Evolutionary conservation across 2,113 vertebrate species (phyloP).

Genomic region (Verasper variegatus): DNA sequence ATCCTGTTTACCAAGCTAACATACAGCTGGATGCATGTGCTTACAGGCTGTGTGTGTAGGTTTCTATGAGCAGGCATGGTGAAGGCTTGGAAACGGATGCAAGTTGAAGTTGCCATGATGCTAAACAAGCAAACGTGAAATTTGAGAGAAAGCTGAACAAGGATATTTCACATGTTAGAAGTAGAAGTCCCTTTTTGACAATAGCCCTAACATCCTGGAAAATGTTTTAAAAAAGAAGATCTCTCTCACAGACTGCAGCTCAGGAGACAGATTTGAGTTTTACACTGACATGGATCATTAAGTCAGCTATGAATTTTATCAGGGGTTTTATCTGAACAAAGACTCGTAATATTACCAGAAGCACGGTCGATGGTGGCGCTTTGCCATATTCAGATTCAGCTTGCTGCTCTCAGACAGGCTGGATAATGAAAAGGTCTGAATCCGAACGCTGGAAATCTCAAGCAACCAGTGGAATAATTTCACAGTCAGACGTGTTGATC

Average conservation of each 20-base stretch:
- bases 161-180: background rate
- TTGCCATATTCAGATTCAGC: background rate
- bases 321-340: background rate
- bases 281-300: background rate
- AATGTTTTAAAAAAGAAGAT: background rate
- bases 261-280: background rate
- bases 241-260: background rate
- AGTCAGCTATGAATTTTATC: background rate
- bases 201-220: background rate
- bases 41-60: background rate
- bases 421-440: background rate
- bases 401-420: background rate
- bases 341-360: background rate
- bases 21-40: background rate
- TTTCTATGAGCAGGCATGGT: background rate
- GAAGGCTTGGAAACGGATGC: background rate
- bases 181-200: too few species aligned
- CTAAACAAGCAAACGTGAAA: background rate
- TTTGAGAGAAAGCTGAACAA: constrained; percentile 9
- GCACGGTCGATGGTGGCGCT: background rate
- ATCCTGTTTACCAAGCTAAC: background rate
- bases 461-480: background rate
- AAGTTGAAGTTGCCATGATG: background rate
- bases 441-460: background rate
- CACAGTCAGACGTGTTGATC: background rate